Evolutionary conservation across 2,113 vertebrate genomes (phyloP).

Genomic region (Cheilinus undulatus): DNA sequence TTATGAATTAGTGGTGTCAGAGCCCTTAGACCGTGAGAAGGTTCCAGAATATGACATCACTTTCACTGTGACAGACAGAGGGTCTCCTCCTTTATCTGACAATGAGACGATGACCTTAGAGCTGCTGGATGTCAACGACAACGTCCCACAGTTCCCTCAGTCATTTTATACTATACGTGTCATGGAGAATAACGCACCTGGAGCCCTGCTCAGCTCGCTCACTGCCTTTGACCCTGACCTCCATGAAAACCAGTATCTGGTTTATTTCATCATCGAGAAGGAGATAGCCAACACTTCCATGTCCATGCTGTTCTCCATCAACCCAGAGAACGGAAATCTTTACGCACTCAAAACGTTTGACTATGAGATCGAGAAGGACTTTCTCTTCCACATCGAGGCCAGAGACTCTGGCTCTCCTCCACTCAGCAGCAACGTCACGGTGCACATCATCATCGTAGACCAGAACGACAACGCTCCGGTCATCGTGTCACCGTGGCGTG

Average conservation of each 20-base stretch:
- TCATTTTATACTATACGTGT: constrained; percentile 75
- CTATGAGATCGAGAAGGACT: constrained; percentile 75
- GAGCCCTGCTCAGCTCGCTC: constrained; percentile 69
- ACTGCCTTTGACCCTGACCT: constrained; percentile 75
- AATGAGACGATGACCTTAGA: constrained; percentile 81
- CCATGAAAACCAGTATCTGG: constrained; percentile 75
- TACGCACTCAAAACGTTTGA: constrained; percentile 77
- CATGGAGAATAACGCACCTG: constrained; percentile 82
- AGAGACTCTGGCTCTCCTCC: constrained; percentile 75
- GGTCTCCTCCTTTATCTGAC: constrained; percentile 78
- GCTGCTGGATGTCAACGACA: constrained; percentile 81
- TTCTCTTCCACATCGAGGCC: constrained; percentile 75
- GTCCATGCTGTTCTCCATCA: constrained; percentile 76
- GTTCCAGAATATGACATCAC: constrained; percentile 79
- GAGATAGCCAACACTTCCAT: constrained; percentile 71
- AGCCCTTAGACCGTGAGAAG: constrained; percentile 78
- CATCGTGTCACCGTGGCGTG: constrained; percentile 82
- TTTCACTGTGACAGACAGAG: constrained; percentile 76
- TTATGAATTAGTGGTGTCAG: constrained; percentile 76
- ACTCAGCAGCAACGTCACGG: constrained; percentile 82
- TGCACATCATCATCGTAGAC: constrained; percentile 84
- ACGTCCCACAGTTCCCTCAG: constrained; percentile 76
- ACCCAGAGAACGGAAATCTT: constrained; percentile 77
- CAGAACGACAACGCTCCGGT: constrained; percentile 86
- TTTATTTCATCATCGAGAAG: constrained; percentile 74